Conservation (phyloP, 2,888 invertebrate genomes). For the Mesorhabditis sp. region DNA sequence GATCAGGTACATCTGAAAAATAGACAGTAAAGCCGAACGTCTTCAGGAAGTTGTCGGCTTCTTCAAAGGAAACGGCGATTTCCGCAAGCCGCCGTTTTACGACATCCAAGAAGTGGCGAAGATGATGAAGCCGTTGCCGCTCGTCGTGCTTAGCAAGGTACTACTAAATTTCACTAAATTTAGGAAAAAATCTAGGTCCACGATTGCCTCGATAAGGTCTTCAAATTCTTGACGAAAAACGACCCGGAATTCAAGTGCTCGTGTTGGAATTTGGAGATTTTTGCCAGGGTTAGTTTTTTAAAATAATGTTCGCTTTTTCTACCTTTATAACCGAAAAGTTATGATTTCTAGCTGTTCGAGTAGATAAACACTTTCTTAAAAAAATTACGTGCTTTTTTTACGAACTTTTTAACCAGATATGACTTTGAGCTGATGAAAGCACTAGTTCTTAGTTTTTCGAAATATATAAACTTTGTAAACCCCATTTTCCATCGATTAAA, state of each 20-base stretch:
- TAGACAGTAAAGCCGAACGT: background rate
- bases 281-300: constrained; percentile 29
- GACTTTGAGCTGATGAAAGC: no score
- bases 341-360: no score
- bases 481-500: background rate
- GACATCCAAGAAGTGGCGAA: constrained; percentile 52
- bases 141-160: constrained; percentile 52
- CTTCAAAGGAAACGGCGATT: constrained; percentile 57
- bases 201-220: constrained; percentile 55
- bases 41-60: constrained; percentile 53
- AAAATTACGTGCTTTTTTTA: no score
- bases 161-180: background rate
- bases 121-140: constrained; percentile 57
- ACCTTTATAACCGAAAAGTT: no score
- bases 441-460: no score
- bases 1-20: constrained; percentile 27
- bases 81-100: constrained; percentile 53
- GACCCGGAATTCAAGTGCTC: constrained; percentile 51
- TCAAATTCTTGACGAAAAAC: constrained; percentile 54
- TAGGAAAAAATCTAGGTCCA: constrained; percentile 27
- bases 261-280: constrained; percentile 56
- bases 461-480: no score
- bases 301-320: background rate
- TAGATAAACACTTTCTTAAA: no score
- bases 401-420: no score